Base-by-base conservation (phyloP, 2,888 invertebrate species). In the Nomada ferruginata region DNA sequence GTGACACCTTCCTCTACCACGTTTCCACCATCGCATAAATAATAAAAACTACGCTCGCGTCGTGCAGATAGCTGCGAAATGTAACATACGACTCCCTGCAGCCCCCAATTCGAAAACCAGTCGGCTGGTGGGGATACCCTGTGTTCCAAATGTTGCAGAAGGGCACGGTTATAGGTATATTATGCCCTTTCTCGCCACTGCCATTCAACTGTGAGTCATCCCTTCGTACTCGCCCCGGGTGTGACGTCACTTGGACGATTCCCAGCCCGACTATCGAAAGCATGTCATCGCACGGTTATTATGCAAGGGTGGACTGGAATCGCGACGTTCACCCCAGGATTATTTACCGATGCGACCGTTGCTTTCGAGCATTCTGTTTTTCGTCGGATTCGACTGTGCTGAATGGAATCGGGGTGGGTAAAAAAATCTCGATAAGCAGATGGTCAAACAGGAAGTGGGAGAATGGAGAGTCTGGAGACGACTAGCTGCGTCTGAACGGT, bases 121-220 rank as follows among this genome's bases (percentile, higher is more conserved):
- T 26, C 57, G 23, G 15, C 15, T 10, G 60, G 44, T 20, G 26
- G n/a, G n/a, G 18, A 23, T 42, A 61, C 63, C 70, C 64, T 23
- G 60, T 9, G 76, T 61, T 79, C 74, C 23, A 70, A 86, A 80
- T 84, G 84, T 84, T 82, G 71, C 87, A 78, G 75, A 88, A 88
- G 88, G 87, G 84, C 80, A 82, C 68, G 55, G 68, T 76, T 81
- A 84, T 80, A 80, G 79, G 69, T 86, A 44, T 79, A 80, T 76
- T 74, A 77, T 55, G 76, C 83, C 80, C 79, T 57, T 77, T 79
- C 59, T 79, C 44, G 73, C 71, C 57, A 76, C 66, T 66, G 76
- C 71, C 77, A 83, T 84, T 78, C 84, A 57, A 29, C 61, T 80
- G 72, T 91, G 91, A 91, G 90, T 91, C 90, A 91, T 87, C 84